Base-by-base conservation (phyloP, 2,888 invertebrate genomes). In the Rhorus exstirpatorius region DNA sequence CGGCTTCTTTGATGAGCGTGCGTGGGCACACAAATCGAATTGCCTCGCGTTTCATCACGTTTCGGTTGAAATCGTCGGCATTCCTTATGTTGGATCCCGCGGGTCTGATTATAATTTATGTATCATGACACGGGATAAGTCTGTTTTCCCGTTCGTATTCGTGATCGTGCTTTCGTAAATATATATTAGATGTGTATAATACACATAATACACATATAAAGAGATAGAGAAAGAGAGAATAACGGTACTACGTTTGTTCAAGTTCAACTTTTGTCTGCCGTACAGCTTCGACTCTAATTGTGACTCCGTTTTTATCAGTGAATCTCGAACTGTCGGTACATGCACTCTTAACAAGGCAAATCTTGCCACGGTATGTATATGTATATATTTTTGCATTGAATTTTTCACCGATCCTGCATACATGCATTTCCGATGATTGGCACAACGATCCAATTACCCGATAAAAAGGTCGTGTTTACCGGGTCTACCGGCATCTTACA, bases 11-110 rank as follows among this genome's bases (percentile, higher is more conserved):
- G 91, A 92, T 90, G 90, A 89, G 91, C 90, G 88, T 90, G 91
- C 88, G 90, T 87, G 87, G 87, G 81, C 88, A 87, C 90, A 90
- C 91, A 92, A 91, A 92, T 92, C 91, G 92, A 92, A 92, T 92
- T 88, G 89, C 87, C 83, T 87, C 83, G 85, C 89, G 89, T 91
- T 90, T 90, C 91, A 91, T 91, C 92, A 91, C 91, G 91, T 92
- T 87, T 87, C 88, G 84, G 86, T 88, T 86, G 84, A 87, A 86
- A 86, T 86, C 81, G 84, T 76, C 86, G 83, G 85, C 85, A 76
- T 85, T 84, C 83, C 77, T 71, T n/a, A n/a, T 79, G 80, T 81
- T 79, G 82, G 76, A 65, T 72, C 75, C 77, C 81, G 83, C 70
- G 81, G 83, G 76, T 81, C 88, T 91, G 91, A 92, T 92, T 91